phyloP scores from a whole-genome alignment of 2,797 vertebrate genomes.

The Paratrypauchen microcephalus region DNA sequence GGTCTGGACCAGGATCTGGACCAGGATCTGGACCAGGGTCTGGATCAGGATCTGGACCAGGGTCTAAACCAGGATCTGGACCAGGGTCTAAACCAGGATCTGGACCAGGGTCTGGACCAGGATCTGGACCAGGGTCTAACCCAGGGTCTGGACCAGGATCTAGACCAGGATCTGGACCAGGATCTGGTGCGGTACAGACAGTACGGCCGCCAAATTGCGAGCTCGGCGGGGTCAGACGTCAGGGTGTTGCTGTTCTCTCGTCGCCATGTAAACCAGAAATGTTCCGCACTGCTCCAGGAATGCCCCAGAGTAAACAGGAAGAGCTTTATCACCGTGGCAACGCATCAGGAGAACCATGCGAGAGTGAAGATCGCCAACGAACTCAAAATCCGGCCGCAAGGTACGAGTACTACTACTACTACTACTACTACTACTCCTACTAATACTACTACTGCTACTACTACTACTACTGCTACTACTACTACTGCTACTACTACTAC shows the following conservation, averaged over 20 bases:
- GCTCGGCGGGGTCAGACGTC: slow-evolving; percentile 75
- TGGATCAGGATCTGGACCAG: too few relatives aligned
- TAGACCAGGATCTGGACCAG: not conserved
- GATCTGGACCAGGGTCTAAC: not conserved
- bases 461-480: too few relatives aligned
- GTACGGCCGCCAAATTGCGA: slow-evolving; percentile 83
- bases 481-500: too few relatives aligned
- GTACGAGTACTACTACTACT: slow-evolving; percentile 60
- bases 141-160: not conserved
- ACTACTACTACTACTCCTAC: not conserved
- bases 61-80: too few relatives aligned
- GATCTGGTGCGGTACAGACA: slow-evolving; percentile 61
- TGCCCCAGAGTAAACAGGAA: slow-evolving; percentile 67
- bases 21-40: too few relatives aligned
- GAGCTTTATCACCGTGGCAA: slow-evolving; percentile 78
- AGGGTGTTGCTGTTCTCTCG: slow-evolving; percentile 85
- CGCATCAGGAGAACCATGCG: slow-evolving; percentile 82
- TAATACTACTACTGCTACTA: not conserved
- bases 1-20: too few relatives aligned
- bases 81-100: not conserved
- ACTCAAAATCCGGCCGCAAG: slow-evolving; percentile 72
- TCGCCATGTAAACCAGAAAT: slow-evolving; percentile 82
- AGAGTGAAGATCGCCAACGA: slow-evolving; percentile 81
- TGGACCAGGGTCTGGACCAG: not conserved
- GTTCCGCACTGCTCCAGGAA: slow-evolving; percentile 70